Percentiles rank a stretch among this genome's conserved stretches.
These are phyloP conservation scores for Coendou prehensilis DNA, from an alignment of 2,797 vertebrate species.

Conservation along the genomic window DNA sequence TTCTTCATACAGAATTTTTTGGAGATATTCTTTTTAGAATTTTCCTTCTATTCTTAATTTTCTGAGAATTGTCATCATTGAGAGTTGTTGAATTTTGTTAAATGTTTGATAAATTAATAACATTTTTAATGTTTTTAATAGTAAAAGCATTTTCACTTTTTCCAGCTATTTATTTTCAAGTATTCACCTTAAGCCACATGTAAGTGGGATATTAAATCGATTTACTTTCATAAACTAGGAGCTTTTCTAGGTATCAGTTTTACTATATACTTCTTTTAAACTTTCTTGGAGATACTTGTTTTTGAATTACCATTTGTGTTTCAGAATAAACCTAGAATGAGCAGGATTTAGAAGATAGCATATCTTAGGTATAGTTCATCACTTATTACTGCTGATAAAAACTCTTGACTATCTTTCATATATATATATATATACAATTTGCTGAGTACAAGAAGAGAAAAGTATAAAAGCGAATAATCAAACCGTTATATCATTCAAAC, in stretches of 20 bases:
- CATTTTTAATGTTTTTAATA: neutral
- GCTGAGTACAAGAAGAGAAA: neutral
- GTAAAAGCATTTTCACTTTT: neutral
- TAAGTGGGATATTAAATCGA: neutral
- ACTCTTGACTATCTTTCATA: neutral
- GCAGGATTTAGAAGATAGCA: neutral
- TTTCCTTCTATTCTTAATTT: slow-evolving; percentile 5
- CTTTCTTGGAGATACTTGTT: neutral
- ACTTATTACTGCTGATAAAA: slow-evolving; percentile 21
- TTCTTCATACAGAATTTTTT: neutral
- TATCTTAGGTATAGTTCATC: neutral
- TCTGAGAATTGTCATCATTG: neutral
- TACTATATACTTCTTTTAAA: neutral
- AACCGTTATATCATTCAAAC: neutral
- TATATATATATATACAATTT: neutral
- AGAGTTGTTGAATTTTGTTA: slow-evolving; percentile 32
- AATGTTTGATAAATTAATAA: neutral
- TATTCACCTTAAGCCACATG: neutral
- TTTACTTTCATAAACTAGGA: slow-evolving; percentile 12
- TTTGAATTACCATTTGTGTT: neutral
- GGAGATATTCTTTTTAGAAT: neutral
- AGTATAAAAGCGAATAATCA: neutral
- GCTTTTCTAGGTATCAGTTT: neutral
- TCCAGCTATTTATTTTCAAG: neutral
- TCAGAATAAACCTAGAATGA: neutral